A percentile compares a stretch with the other conserved stretches of the same genome.
These are phyloP conservation scores for Enteromius argenteus DNA, from an alignment of 2,797 vertebrate species.

Conservation along the genomic window DNA sequence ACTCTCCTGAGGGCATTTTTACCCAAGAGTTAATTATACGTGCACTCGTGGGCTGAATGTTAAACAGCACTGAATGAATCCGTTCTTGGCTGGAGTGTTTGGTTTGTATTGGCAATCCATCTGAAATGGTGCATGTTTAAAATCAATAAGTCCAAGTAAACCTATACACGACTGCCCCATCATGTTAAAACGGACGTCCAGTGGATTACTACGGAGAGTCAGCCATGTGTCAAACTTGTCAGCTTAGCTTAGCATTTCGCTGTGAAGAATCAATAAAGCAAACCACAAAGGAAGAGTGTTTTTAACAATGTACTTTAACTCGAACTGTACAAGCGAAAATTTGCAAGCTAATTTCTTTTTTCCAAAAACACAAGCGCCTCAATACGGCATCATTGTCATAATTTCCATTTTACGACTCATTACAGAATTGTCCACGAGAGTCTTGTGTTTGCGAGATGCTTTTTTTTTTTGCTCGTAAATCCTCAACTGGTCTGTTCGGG, in stretches of 20 bases:
- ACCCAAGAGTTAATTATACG: slow-evolving; percentile 55
- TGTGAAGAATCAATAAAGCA: slow-evolving; percentile 36
- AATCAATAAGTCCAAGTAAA: slow-evolving; percentile 45
- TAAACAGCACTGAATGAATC: slow-evolving; percentile 38
- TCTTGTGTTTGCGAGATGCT: background rate
- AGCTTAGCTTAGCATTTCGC: slow-evolving; percentile 46
- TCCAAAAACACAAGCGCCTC: background rate
- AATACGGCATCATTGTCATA: background rate
- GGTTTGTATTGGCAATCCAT: slow-evolving; percentile 46
- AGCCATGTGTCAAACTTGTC: slow-evolving; percentile 35
- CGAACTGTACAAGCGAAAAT: background rate
- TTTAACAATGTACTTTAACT: slow-evolving; percentile 24
- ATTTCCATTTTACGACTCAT: slow-evolving; percentile 3
- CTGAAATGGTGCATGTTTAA: slow-evolving; percentile 35
- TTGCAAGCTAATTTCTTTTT: background rate
- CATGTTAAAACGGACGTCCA: slow-evolving; percentile 18
- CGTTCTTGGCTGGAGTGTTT: slow-evolving; percentile 29
- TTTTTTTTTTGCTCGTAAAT: background rate
- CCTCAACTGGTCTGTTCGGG: slow-evolving; percentile 12
- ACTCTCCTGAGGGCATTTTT: slow-evolving; percentile 44
- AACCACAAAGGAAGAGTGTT: slow-evolving; percentile 24
- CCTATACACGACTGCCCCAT: slow-evolving; percentile 4
- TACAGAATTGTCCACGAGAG: background rate
- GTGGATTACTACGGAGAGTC: slow-evolving; percentile 33
- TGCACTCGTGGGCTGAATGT: slow-evolving; percentile 43